Evolutionary conservation across 2,888 invertebrate genomes (phyloP), one percentile per base, ranked within the genome.

Genomic region (Nematopogon swammerdamellus): DNA sequence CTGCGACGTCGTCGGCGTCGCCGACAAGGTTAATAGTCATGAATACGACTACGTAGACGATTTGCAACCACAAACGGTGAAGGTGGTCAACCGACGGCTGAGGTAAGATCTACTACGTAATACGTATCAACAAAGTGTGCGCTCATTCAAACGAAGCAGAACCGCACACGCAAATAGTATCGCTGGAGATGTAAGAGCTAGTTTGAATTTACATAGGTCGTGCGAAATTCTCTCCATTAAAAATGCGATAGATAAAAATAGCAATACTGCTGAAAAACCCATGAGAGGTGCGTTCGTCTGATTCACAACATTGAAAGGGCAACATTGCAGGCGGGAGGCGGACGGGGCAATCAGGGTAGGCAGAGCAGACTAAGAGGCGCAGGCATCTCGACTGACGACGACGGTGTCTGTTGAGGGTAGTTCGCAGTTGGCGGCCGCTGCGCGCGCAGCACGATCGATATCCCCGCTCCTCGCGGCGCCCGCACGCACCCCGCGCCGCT

Each of bases 401-500:
- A n/a, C n/a, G n/a, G n/a, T n/a, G 25, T 25, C 25, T 25, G 25
- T 4, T 25, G 36, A 4, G 36, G 36, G 36, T 25, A 36, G 36
- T 36, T 4, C 11, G 17, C 18, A 18, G 14, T 14, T 5, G 47
- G 18, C 36, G 18, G 48, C 11, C 3, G 48, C 53, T 75, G 79
- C 79, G 79, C 79, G 79, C 79, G 77, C 77, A 77, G 60, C 58
- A 62, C 70, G 77, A 77, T 77, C 77, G 72, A 79, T 77, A 77
- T 65, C 63, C 63, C 62, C 62, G 49, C 25, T 65, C 67, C 44
- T 19, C 43, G 63, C 66, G 65, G 69, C 67, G 70, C 66, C 70
- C 63, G 69, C 68, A 72, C 67, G 64, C 72, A 70, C 67, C 69
- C 70, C 72, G 66, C 65, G 66, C 64, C 58, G 64, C 63, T 60